Evolutionary conservation across 2,888 invertebrate genomes (phyloP).

Genomic region (Trissolcus brochymenae): DNA sequence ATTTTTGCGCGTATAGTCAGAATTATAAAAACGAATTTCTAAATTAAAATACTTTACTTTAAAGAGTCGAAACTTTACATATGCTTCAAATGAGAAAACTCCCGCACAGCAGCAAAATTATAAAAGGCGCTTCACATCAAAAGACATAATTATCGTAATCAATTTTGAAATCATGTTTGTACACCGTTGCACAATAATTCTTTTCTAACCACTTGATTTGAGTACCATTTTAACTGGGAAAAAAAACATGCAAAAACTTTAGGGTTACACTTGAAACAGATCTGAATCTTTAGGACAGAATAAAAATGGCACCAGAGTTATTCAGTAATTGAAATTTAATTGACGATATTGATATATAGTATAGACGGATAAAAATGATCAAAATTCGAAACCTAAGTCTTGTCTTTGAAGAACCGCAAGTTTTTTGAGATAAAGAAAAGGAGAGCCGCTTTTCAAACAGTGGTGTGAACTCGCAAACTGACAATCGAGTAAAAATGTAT

Average conservation of each 20-base stretch:
- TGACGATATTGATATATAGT: conserved; percentile 69
- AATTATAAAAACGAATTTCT: conserved; percentile 6
- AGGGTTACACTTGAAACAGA: conserved; percentile 12
- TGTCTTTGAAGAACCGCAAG: conserved; percentile 66
- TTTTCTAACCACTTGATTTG: conserved; percentile 14
- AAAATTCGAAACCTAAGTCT: conserved; percentile 64
- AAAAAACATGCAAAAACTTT: conserved; percentile 14
- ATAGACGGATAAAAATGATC: conserved; percentile 65
- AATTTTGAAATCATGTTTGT: conserved; percentile 29
- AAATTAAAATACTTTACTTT: not conserved
- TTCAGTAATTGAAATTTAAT: conserved; percentile 69
- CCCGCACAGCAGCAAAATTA: conserved; percentile 39
- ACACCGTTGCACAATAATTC: conserved; percentile 25
- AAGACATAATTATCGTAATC: conserved; percentile 10
- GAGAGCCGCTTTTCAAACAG: conserved; percentile 39
- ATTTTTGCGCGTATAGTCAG: not conserved
- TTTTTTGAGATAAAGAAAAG: conserved; percentile 54
- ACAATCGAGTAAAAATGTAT: conserved; percentile 62
- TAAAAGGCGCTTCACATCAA: conserved; percentile 47
- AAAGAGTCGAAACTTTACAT: conserved; percentile 8
- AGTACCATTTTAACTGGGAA: not conserved
- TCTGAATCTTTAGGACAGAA: conserved; percentile 47
- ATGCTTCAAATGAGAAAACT: conserved; percentile 19
- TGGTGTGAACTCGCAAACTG: conserved; percentile 37
- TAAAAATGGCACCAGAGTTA: conserved; percentile 56